A percentile compares a stretch with the other conserved stretches of the same genome.
These are phyloP conservation scores for Odontophorus gujanensis DNA, from an alignment of 2,113 vertebrate species.

Conservation along the genomic window DNA sequence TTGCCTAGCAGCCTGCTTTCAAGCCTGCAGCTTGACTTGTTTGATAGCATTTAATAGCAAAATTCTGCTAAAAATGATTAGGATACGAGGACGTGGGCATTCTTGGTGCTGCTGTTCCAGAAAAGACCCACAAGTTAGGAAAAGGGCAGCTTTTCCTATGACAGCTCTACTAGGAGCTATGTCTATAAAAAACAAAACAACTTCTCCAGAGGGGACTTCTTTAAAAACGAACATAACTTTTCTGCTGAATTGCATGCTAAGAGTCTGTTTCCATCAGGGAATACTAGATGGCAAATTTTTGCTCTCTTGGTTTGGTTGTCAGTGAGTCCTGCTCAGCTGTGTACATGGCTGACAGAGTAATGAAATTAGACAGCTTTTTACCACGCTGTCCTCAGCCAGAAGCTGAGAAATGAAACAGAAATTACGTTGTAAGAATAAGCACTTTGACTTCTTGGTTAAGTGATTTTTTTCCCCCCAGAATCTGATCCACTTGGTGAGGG, in stretches of 20 bases:
- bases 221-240: neutral
- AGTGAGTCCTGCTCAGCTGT: neutral
- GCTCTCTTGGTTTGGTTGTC: neutral
- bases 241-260: neutral
- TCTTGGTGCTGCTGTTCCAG: constrained; percentile 11
- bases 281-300: neutral
- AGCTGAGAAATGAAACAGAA: neutral
- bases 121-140: neutral
- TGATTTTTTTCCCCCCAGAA: neutral
- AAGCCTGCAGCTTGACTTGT: neutral
- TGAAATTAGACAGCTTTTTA: neutral
- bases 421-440: neutral
- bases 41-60: neutral
- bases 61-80: neutral
- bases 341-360: neutral
- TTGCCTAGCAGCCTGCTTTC: constrained; percentile 14
- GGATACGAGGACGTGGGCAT: neutral
- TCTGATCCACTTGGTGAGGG: neutral
- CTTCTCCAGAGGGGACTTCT: neutral
- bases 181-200: neutral
- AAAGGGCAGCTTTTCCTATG: neutral
- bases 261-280: neutral
- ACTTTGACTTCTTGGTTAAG: neutral
- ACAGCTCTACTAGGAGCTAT: neutral
- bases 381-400: neutral